Evolutionary conservation across 1,140 invertebrate species (phyloP), one percentile per base, ranked within the genome.

Genomic region (Bombus sibiricus): DNA sequence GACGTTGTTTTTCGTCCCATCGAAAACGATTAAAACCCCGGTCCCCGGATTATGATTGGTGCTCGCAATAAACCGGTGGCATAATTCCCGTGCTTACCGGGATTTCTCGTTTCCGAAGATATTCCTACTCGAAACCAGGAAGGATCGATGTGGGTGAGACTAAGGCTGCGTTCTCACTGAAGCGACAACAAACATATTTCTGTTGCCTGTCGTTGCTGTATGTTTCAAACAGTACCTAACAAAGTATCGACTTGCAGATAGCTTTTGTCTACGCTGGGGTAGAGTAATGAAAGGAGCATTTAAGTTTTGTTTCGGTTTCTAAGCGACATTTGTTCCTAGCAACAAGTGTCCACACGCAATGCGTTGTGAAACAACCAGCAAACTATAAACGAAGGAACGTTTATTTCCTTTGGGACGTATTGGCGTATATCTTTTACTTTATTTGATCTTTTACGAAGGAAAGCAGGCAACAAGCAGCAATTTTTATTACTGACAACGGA

Each of bases 41-140:
- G 64, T 74, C 13, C 72, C 76, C 77, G 78, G 79, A 81, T 81
- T 87, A 79, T 84, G 84, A 85, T 89, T 73, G 88, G 87, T 89
- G 88, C 79, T 66, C 37, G 83, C 78, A 92, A 92, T 92, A 90
- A 92, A 92, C 83, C 88, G 87, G 84, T 86, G 89, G 88, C 87
- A 89, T 92, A 92, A 92, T 90, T 91, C 82, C 85, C 47, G 76
- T 81, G 88, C 85, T 91, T 88, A 86, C 47, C 72, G 72, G 69
- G 85, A 77, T 90, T 86, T 85, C 86, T 83, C 85, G 74, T 81
- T 88, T 78, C 77, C 79, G 81, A 90, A 89, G 90, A 89, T 90
- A 93, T 87, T 89, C 77, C 71, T 12, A 62, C 69, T n/a, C 62
- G 83, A 59, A 82, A 8, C 2, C 59, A 62, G 25, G 34, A 74